These are phyloP conservation scores for Nineta flava DNA, from an alignment of 2,888 invertebrate species.

Conservation along the genomic window DNA sequence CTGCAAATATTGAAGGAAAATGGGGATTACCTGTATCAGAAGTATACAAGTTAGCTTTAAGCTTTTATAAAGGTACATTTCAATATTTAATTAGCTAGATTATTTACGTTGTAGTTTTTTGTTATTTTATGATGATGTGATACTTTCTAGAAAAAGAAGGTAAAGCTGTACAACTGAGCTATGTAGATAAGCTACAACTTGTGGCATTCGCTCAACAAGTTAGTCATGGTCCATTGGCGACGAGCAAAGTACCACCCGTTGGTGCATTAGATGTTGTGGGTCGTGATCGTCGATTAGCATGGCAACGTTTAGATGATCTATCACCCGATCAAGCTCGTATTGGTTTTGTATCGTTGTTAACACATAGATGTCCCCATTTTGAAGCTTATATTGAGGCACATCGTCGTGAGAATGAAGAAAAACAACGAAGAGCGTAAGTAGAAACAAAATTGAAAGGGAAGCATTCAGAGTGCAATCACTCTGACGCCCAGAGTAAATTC, in stretches of 20 bases:
- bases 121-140: neutral
- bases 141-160: conserved; percentile 75
- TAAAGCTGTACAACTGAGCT: conserved; percentile 89
- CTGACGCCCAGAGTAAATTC: no score
- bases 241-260: conserved; percentile 52
- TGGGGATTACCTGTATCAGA: conserved; percentile 59
- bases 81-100: conserved; percentile 5
- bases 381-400: conserved; percentile 84
- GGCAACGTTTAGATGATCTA: conserved; percentile 83
- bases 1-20: conserved; percentile 22
- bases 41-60: conserved; percentile 75
- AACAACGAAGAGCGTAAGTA: conserved; percentile 42
- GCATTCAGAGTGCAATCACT: no score
- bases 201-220: conserved; percentile 90
- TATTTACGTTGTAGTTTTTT: conserved; percentile 6
- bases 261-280: conserved; percentile 94
- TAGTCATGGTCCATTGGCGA: conserved; percentile 64
- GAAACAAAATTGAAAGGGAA: neutral
- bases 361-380: conserved; percentile 77
- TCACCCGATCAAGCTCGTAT: conserved; percentile 77
- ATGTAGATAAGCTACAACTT: conserved; percentile 80
- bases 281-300: conserved; percentile 78
- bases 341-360: conserved; percentile 78
- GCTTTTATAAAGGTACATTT: conserved; percentile 80
- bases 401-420: conserved; percentile 71